Evolutionary conservation across 2,888 invertebrate species (phyloP).

Genomic region (Drosophila niveifrons): DNA sequence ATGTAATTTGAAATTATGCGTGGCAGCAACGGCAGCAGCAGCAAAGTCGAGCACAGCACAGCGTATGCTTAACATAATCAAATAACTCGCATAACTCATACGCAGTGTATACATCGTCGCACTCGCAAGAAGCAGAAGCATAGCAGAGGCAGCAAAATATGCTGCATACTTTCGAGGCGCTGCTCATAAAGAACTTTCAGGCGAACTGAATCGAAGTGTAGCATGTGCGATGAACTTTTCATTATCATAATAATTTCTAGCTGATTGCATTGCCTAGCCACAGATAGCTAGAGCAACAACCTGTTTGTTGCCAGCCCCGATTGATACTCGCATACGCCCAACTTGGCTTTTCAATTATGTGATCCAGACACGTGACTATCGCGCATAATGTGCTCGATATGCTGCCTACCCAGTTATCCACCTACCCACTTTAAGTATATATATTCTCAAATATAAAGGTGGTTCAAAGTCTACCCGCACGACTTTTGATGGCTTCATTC

Average conservation of each 20-base stretch:
- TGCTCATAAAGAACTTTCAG: slow-evolving; percentile 36
- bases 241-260: slow-evolving; percentile 79
- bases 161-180: slow-evolving; percentile 38
- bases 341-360: slow-evolving; percentile 79
- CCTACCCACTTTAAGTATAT: not conserved
- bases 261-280: slow-evolving; percentile 66
- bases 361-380: slow-evolving; percentile 72
- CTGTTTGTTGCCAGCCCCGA: slow-evolving; percentile 52
- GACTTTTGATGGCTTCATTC: slow-evolving; percentile 67
- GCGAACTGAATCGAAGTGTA: slow-evolving; percentile 9
- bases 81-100: slow-evolving; percentile 77
- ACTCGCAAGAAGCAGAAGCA: slow-evolving; percentile 1
- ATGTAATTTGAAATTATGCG: slow-evolving; percentile 76
- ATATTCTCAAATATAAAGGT: not conserved
- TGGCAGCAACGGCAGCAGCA: slow-evolving; percentile 48
- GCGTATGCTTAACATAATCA: slow-evolving; percentile 77
- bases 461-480: slow-evolving; percentile 40
- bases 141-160: slow-evolving; percentile 14
- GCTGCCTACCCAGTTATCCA: slow-evolving; percentile 19
- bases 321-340: slow-evolving; percentile 64
- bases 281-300: slow-evolving; percentile 39
- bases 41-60: slow-evolving; percentile 3
- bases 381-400: slow-evolving; percentile 65
- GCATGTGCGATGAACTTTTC: slow-evolving; percentile 57
- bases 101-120: slow-evolving; percentile 44